Conservation (phyloP, 2,888 invertebrate species). For the Tenthredo notha region DNA sequence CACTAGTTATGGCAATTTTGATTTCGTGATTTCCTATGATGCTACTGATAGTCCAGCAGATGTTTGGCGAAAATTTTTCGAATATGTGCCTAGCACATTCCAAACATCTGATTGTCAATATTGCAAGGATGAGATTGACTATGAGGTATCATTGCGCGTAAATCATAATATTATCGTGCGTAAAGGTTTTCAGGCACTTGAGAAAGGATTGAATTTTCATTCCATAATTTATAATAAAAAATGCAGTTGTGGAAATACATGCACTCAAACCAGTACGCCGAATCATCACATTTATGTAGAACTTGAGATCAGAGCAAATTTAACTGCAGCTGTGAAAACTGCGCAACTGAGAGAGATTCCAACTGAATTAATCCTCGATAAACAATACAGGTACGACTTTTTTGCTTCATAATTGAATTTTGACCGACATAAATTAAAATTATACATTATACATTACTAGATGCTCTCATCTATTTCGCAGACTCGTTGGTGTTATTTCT, state of each 20-base stretch:
- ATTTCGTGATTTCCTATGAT: slow-evolving; percentile 19
- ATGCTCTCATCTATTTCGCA: slow-evolving; percentile 26
- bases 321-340: slow-evolving; percentile 12
- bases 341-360: slow-evolving; percentile 19
- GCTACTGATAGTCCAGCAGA: slow-evolving; percentile 19
- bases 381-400: slow-evolving; percentile 9
- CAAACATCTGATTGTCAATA: slow-evolving; percentile 17
- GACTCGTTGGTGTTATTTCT: slow-evolving; percentile 50
- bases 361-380: slow-evolving; percentile 15
- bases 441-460: not conserved
- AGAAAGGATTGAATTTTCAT: slow-evolving; percentile 26
- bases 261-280: not conserved
- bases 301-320: not conserved
- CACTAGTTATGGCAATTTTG: slow-evolving; percentile 13
- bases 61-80: slow-evolving; percentile 14
- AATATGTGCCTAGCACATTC: slow-evolving; percentile 24
- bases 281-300: slow-evolving; percentile 25
- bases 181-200: slow-evolving; percentile 28
- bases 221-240: slow-evolving; percentile 6
- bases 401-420: not conserved
- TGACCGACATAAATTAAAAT: not conserved
- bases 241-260: slow-evolving; percentile 13
- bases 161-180: slow-evolving; percentile 27
- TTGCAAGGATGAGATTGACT: slow-evolving; percentile 18
- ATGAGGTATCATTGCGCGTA: not conserved